Conservation (phyloP, 1,140 invertebrate genomes). For the Cydia splendana region DNA sequence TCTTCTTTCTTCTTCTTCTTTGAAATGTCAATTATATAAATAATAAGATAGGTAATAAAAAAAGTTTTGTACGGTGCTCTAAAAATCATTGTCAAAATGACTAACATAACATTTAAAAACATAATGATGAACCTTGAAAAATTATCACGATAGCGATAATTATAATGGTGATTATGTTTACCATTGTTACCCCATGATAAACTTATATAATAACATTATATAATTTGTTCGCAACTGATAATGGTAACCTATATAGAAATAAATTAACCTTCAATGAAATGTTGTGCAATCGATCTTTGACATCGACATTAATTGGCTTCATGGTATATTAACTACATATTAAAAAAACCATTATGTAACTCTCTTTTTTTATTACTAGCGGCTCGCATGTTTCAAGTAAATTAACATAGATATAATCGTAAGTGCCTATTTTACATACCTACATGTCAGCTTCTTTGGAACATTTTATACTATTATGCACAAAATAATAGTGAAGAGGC, state of each 20-base stretch:
- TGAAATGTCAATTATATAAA: too few species aligned
- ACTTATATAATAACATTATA: not conserved
- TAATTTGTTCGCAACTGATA: not conserved
- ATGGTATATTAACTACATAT: not conserved
- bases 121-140: not conserved
- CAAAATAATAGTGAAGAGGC: too few species aligned
- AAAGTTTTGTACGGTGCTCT: too few species aligned
- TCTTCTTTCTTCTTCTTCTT: too few species aligned
- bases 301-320: not conserved
- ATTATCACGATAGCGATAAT: not conserved
- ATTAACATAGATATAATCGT: too few species aligned
- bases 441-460: too few species aligned
- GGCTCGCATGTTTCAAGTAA: too few species aligned
- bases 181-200: not conserved
- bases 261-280: not conserved
- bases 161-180: not conserved
- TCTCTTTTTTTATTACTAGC: too few species aligned
- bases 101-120: not conserved
- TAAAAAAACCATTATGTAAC: too few species aligned
- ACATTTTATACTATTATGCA: too few species aligned
- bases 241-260: not conserved
- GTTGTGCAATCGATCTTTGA: slow-evolving; percentile 9
- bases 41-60: too few species aligned
- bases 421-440: too few species aligned
- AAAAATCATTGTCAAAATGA: not conserved